A percentile compares a stretch with the other conserved stretches of the same genome.
phyloP scores from a whole-genome alignment of 2,888 invertebrate genomes.

The Euspilapteryx auroguttella region DNA sequence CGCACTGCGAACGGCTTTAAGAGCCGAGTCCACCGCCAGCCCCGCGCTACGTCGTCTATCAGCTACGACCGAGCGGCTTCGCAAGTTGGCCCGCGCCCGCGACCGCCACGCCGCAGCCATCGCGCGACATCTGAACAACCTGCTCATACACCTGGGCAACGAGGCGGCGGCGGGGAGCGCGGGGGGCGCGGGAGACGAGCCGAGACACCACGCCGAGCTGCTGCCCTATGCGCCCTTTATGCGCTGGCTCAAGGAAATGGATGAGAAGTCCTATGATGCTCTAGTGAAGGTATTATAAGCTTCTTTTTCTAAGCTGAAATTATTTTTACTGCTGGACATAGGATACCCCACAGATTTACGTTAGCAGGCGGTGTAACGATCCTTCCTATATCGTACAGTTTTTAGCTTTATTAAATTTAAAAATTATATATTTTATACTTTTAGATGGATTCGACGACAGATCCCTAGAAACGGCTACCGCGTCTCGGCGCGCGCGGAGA shows the following conservation, averaged over 20 bases:
- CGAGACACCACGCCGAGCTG: slow-evolving; percentile 86
- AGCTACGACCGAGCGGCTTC: slow-evolving; percentile 29
- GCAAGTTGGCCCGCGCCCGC: slow-evolving; percentile 25
- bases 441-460: too few species aligned
- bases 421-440: too few species aligned
- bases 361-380: too few species aligned
- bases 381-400: too few species aligned
- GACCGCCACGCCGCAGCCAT: slow-evolving; percentile 68
- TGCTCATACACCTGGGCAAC: slow-evolving; percentile 89
- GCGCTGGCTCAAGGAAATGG: slow-evolving; percentile 89
- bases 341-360: too few species aligned
- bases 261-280: slow-evolving; percentile 78
- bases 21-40: slow-evolving; percentile 12
- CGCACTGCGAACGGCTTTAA: slow-evolving; percentile 17
- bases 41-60: slow-evolving; percentile 22
- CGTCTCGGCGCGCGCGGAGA: too few species aligned
- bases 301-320: too few species aligned
- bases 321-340: too few species aligned
- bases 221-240: slow-evolving; percentile 86
- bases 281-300: slow-evolving; percentile 78
- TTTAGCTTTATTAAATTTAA: too few species aligned
- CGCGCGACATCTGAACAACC: slow-evolving; percentile 89
- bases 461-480: too few species aligned
- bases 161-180: slow-evolving; percentile 55
- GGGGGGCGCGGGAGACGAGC: slow-evolving; percentile 24